Conservation (phyloP, 2,113 vertebrate genomes). For the Pyxicephalus adspersus region DNA sequence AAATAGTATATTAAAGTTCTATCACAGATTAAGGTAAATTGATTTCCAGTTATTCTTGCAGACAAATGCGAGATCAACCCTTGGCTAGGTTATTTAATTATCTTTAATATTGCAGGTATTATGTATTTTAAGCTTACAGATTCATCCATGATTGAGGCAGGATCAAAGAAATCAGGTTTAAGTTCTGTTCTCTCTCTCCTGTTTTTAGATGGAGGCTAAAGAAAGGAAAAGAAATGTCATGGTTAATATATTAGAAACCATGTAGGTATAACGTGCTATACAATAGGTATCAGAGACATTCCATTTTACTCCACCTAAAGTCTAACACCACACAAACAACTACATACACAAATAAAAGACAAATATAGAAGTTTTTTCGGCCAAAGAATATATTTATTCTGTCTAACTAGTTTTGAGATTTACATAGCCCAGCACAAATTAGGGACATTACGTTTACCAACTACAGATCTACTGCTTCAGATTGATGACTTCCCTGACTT, state of each 20-base stretch:
- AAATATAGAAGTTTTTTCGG: too few relatives aligned
- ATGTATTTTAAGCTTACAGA: slow-evolving; percentile 81
- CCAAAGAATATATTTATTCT: not conserved
- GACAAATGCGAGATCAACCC: not conserved
- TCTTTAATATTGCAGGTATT: slow-evolving; percentile 52
- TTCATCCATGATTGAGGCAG: slow-evolving; percentile 98
- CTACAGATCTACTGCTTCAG: too few relatives aligned
- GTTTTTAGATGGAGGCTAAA: slow-evolving; percentile 96
- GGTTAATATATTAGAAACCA: not conserved
- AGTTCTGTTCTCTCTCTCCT: slow-evolving; percentile 95
- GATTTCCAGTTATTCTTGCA: not conserved
- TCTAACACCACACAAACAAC: too few relatives aligned
- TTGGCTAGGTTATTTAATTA: slow-evolving; percentile 41
- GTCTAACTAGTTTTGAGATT: too few relatives aligned
- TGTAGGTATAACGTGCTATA: not conserved
- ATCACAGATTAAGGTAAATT: not conserved
- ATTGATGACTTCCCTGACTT: too few relatives aligned
- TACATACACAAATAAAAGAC: too few relatives aligned
- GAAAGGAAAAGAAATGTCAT: slow-evolving; percentile 41
- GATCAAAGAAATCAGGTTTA: slow-evolving; percentile 99
- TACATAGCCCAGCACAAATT: too few relatives aligned
- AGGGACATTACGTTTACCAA: too few relatives aligned
- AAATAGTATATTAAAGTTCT: not conserved
- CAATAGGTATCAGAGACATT: not conserved
- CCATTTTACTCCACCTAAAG: not conserved